Evolutionary conservation across 2,113 vertebrate species (phyloP), one percentile per base, ranked within the genome.

Genomic region (Vulpes ferrilata): DNA sequence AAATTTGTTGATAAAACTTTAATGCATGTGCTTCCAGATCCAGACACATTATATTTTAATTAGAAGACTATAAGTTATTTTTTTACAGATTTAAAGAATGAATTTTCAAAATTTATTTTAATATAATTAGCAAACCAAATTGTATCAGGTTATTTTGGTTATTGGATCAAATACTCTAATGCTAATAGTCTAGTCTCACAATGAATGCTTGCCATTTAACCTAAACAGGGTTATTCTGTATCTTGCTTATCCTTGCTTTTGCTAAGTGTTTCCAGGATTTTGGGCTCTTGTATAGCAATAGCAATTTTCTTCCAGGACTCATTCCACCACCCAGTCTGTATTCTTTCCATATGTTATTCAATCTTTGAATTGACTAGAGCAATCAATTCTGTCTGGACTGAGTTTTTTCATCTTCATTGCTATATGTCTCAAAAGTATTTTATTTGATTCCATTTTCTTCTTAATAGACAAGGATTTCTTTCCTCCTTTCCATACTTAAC

Each of bases 51-150:
- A 7, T 2, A 0, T 57, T 85, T 94, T 73, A 27, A 73, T 95
- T 67, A 65, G 17, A 88, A 67, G 23, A 32, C 2, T 57, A 11
- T 57, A 13, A 80, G 5, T 84, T 30, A 43, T 43, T 57, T 83
- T 67, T 11, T 71, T 65, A 27, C 7, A 90, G 19, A 96, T 43
- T 62, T 80, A 84, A 85, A 48, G 0, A 84, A 87, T 1, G 13
- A n/a, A 67, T 30, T 67, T 80, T 57, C 1, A 30, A 83, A 48
- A 7, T 85, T 57, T 19, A 85, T 32, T 96, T 84, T 74, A 76
- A 83, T 65, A 8, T 95, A 60, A 23, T 62, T 90, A 92, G n/a
- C 1, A 95, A 92, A 80, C 5, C n/a, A 67, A 69, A 84, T 78
- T 84, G 2, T 20, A 71, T 30, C 6, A 92, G 23, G 0, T 76